Percentiles rank a stretch among this genome's conserved stretches.
Evolutionary conservation across 2,888 invertebrate species (phyloP).

Genomic region (Coleophora flavipennella): DNA sequence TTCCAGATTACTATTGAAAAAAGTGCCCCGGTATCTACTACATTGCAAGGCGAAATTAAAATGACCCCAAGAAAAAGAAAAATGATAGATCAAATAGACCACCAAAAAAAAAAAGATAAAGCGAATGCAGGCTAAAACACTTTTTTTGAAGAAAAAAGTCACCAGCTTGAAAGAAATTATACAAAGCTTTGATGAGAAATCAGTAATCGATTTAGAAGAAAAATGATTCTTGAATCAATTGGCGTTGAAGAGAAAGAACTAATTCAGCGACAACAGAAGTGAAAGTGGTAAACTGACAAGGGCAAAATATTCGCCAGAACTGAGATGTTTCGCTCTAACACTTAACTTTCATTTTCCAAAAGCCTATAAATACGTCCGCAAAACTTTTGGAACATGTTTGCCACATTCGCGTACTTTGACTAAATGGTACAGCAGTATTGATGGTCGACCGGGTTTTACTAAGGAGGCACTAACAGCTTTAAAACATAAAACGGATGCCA

Average conservation of each 20-base stretch:
- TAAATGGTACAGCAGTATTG: too few species aligned
- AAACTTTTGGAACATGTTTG: too few species aligned
- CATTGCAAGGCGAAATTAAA: too few species aligned
- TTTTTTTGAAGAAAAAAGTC: slow-evolving; percentile 2
- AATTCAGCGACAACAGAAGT: background rate
- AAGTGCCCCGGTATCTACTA: too few species aligned
- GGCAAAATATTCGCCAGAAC: slow-evolving; percentile 3
- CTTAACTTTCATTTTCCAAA: too few species aligned
- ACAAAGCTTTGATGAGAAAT: background rate
- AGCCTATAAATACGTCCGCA: too few species aligned
- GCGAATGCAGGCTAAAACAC: slow-evolving; percentile 7
- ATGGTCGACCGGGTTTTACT: too few species aligned
- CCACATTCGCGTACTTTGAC: too few species aligned
- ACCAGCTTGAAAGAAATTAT: background rate
- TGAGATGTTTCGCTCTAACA: slow-evolving; percentile 4
- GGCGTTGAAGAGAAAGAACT: slow-evolving; percentile 4
- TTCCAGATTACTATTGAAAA: too few species aligned
- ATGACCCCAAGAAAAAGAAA: slow-evolving; percentile 2
- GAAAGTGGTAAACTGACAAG: background rate
- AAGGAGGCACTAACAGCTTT: too few species aligned
- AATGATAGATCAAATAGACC: background rate
- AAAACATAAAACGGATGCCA: slow-evolving; percentile 1
- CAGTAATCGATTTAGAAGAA: slow-evolving; percentile 1
- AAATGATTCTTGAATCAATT: slow-evolving; percentile 3
- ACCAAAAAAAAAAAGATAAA: background rate